Base-by-base conservation (phyloP, 2,797 vertebrate species). In the Uromys caudimaculatus region DNA sequence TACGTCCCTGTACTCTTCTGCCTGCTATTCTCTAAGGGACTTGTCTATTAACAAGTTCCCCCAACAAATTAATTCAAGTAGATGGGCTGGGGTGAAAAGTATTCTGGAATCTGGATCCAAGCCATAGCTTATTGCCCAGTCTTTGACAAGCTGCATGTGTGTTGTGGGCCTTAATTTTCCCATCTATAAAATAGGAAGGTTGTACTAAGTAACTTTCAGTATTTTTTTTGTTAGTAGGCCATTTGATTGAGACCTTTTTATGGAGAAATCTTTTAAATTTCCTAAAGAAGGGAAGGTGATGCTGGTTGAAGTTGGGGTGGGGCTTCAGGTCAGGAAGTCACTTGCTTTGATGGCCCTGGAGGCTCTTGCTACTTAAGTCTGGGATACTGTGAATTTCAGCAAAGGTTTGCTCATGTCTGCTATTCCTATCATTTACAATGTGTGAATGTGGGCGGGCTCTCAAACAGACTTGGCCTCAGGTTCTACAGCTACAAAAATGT, bases 311-410 rank as follows among this genome's bases (percentile, higher is more conserved):
- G 14, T n/a, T n/a, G 56, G 16, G 14, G 6, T 75, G 47, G 58
- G 1, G 32, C 29, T 6, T 54, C 19, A 56, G 64, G 24, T 16
- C 54, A 10, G 58, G 62, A 67, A 52, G 75, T 44, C 7, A 23
- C 9, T 7, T 14, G 17, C 32, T 73, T 35, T 5, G 44, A 24
- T 62, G 64, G 24, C 21, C 58, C 77, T 17, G 24, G n/a, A 27
- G 16, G 0, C 17, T 47, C 9, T 2, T 56, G 44, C 47, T 32
- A 0, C 5, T 14, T 62, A 78, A 21, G 12, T 13, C 0, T 16
- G 32, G 24, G 6, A 6, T 19, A 4, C 73, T 13, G 6, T 56
- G 89, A 90, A 29, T 60, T n/a, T 64, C 11, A 44, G 35, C 4
- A 6, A 16, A 50, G 56, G 56, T 6, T 8, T 4, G 4, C 38